Evolutionary conservation across 2,113 vertebrate genomes (phyloP).

Genomic region (Megaleporinus macrocephalus): DNA sequence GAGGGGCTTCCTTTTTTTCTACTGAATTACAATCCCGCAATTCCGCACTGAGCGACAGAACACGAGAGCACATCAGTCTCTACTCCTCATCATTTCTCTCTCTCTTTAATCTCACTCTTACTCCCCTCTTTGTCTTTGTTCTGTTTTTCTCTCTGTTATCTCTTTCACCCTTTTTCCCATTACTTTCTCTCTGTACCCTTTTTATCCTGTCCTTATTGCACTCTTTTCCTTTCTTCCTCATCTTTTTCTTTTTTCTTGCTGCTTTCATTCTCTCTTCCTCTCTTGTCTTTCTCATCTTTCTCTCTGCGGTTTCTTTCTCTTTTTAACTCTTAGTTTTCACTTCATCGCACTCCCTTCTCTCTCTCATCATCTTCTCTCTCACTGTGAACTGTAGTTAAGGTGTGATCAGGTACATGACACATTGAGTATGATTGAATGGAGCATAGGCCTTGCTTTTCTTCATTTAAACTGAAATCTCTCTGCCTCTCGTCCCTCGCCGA

Average conservation of each 20-base stretch:
- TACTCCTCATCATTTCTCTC: not conserved
- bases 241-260: too few species aligned
- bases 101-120: not conserved
- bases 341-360: not conserved
- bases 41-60: not conserved
- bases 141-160: too few species aligned
- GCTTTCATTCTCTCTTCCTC: too few species aligned
- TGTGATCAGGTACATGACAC: not conserved
- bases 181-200: not conserved
- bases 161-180: not conserved
- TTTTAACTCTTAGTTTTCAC: not conserved
- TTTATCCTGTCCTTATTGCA: not conserved
- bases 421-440: not conserved
- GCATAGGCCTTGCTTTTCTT: not conserved
- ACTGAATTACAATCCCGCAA: not conserved
- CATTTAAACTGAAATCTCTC: not conserved
- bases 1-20: not conserved
- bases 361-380: constrained; percentile 16
- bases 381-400: constrained; percentile 27
- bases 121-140: not conserved
- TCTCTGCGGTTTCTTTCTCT: not conserved
- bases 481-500: not conserved
- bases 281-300: not conserved
- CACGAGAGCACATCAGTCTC: not conserved
- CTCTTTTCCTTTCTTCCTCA: not conserved